A percentile compares a stretch with the other conserved stretches of the same genome.
These are phyloP conservation scores for Palloptera scutellata DNA, from an alignment of 2,888 invertebrate genomes.

Conservation along the genomic window DNA sequence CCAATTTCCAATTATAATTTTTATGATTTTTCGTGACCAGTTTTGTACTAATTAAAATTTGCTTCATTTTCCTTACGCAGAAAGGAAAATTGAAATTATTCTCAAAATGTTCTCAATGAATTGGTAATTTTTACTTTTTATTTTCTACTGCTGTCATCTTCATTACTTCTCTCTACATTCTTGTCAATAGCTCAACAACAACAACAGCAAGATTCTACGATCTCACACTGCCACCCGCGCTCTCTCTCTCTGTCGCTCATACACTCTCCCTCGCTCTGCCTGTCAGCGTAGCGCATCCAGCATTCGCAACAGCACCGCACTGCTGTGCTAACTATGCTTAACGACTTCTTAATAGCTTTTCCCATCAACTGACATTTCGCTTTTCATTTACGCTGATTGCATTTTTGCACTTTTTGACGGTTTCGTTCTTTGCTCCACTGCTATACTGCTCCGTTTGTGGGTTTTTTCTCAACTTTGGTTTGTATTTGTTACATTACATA, in stretches of 20 bases:
- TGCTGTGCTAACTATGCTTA: slow-evolving; percentile 38
- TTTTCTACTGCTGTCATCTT: not conserved
- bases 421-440: not conserved
- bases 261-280: too few relatives aligned
- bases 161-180: too few relatives aligned
- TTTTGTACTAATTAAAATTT: too few relatives aligned
- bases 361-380: slow-evolving; percentile 37
- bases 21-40: too few relatives aligned
- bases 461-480: not conserved
- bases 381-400: slow-evolving; percentile 46
- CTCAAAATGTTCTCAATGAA: slow-evolving; percentile 10
- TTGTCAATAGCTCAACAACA: too few relatives aligned
- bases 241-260: too few relatives aligned
- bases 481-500: slow-evolving; percentile 11
- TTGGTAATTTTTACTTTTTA: slow-evolving; percentile 12
- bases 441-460: not conserved
- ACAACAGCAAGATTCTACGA: too few relatives aligned
- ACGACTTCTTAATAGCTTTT: slow-evolving; percentile 44
- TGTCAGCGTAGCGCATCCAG: too few relatives aligned
- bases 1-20: too few relatives aligned
- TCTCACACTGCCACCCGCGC: too few relatives aligned
- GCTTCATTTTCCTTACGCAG: too few relatives aligned
- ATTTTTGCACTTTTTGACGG: slow-evolving; percentile 42
- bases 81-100: too few relatives aligned
- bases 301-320: not conserved